Percentiles rank a stretch among this genome's conserved stretches.
Evolutionary conservation across 2,113 vertebrate species (phyloP).

Genomic region (Planiliza haematocheilus): DNA sequence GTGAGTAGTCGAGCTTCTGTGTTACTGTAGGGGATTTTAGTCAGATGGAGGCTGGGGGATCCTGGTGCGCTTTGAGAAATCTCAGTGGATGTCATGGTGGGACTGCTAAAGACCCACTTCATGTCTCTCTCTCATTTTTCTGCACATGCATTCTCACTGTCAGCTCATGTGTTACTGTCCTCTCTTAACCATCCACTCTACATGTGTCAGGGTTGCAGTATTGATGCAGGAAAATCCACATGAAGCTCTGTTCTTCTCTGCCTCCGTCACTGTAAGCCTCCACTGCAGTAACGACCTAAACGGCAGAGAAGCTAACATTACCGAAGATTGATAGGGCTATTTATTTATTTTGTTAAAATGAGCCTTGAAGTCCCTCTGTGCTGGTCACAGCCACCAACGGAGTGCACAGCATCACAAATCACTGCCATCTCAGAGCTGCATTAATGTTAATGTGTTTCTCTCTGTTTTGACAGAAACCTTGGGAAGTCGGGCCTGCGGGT

Average conservation of each 20-base stretch:
- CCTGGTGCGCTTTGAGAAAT: constrained; percentile 61
- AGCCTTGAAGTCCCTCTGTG: neutral
- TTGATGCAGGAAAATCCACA: constrained; percentile 35
- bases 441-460: constrained; percentile 55
- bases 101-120: constrained; percentile 56
- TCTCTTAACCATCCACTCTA: constrained; percentile 15
- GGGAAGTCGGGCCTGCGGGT: constrained; percentile 97
- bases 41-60: constrained; percentile 58
- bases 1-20: constrained; percentile 46
- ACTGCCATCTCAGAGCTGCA: constrained; percentile 38
- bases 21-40: constrained; percentile 66
- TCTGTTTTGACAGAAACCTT: constrained; percentile 91
- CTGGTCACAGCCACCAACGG: neutral
- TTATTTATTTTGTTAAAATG: constrained; percentile 21
- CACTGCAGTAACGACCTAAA: constrained; percentile 2
- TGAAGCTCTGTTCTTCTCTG: constrained; percentile 28
- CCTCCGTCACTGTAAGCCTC: constrained; percentile 21
- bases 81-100: constrained; percentile 63
- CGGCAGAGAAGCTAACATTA: neutral
- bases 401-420: constrained; percentile 47
- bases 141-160: constrained; percentile 9
- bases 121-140: constrained; percentile 40
- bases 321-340: constrained; percentile 1
- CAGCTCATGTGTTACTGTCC: neutral
- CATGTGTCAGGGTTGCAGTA: constrained; percentile 42